phyloP scores from a whole-genome alignment of 35 echinoderm and acorn worm species.

The Nesometra sesokonis region DNA sequence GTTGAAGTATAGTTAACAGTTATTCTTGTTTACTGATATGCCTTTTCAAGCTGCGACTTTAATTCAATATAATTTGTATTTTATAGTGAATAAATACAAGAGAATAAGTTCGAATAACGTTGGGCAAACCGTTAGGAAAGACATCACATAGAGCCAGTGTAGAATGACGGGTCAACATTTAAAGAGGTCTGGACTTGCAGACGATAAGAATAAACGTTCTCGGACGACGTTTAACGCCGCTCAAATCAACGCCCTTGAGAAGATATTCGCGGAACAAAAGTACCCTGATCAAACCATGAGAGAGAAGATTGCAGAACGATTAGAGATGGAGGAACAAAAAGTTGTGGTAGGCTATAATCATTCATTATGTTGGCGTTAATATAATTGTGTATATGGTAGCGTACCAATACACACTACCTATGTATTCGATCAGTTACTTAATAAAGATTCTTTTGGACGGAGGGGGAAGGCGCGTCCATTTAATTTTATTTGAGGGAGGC shows the following conservation, averaged over 20 bases:
- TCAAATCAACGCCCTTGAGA: constrained; percentile 65
- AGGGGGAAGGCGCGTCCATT: too few species aligned
- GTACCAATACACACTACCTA: not conserved
- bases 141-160: too few species aligned
- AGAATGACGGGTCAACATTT: not conserved
- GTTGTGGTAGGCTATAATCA: constrained; percentile 45
- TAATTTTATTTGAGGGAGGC: too few species aligned
- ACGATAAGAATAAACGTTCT: not conserved
- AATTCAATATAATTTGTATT: too few species aligned
- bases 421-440: not conserved
- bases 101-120: too few species aligned
- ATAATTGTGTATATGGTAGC: not conserved
- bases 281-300: constrained; percentile 67
- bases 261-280: constrained; percentile 41
- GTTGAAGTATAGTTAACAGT: too few species aligned
- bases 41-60: too few species aligned
- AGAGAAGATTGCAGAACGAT: constrained; percentile 58
- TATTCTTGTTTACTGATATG: too few species aligned
- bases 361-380: not conserved
- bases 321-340: constrained; percentile 60
- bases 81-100: too few species aligned
- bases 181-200: not conserved
- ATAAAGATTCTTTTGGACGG: not conserved
- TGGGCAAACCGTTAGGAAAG: too few species aligned
- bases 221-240: constrained; percentile 77